These are phyloP conservation scores for Neoascia interrupta DNA, from an alignment of 2,888 invertebrate genomes.

Conservation along the genomic window DNA sequence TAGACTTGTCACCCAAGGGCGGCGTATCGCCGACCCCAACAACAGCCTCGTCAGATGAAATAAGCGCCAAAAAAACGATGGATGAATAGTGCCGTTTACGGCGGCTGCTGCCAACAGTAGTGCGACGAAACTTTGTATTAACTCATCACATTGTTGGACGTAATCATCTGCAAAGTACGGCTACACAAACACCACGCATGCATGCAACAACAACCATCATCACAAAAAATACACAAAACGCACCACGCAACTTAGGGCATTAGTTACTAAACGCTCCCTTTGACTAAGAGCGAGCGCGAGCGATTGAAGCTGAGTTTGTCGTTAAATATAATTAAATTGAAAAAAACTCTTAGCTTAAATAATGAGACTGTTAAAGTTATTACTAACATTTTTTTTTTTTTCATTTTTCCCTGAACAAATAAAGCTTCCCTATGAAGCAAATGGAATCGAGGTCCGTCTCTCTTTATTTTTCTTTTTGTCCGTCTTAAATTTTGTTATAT, in stretches of 20 bases:
- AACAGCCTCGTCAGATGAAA: conserved; percentile 22
- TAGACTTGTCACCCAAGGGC: conserved; percentile 80
- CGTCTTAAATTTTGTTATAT: conserved; percentile 29
- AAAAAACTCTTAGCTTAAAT: conserved; percentile 69
- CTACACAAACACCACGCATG: conserved; percentile 39
- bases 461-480: conserved; percentile 18
- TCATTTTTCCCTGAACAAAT: conserved; percentile 23
- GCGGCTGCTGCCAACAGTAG: conserved; percentile 44
- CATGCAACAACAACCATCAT: conserved; percentile 46
- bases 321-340: conserved; percentile 45
- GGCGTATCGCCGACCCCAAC: conserved; percentile 13
- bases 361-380: conserved; percentile 70
- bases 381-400: conserved; percentile 39
- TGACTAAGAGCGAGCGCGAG: conserved; percentile 46
- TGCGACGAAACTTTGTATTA: conserved; percentile 44
- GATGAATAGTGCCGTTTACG: conserved; percentile 52
- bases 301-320: conserved; percentile 63
- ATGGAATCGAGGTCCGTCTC: conserved; percentile 32
- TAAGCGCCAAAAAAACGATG: conserved; percentile 4
- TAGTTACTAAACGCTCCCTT: conserved; percentile 61
- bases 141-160: conserved; percentile 54
- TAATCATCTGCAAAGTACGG: conserved; percentile 43
- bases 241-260: conserved; percentile 67
- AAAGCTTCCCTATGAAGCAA: conserved; percentile 29
- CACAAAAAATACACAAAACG: conserved; percentile 61